A percentile compares a stretch with the other conserved stretches of the same genome.
These are phyloP conservation scores for Steinernema hermaphroditum DNA, from an alignment of 2,888 invertebrate genomes.

Conservation along the genomic window DNA sequence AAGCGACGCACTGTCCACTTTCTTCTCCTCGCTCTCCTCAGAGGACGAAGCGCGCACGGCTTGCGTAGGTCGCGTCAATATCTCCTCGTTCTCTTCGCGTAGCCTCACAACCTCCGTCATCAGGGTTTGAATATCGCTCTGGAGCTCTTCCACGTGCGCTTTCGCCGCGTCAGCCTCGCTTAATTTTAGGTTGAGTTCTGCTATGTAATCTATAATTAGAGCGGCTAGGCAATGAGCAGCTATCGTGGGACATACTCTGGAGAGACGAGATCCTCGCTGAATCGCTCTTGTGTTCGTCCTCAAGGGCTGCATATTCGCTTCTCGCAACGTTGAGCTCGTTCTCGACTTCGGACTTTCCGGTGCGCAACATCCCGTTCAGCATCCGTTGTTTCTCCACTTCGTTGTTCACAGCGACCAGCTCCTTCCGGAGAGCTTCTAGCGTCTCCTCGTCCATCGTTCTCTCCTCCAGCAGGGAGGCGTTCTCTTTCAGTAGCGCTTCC, in stretches of 20 bases:
- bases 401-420: slow-evolving; percentile 24
- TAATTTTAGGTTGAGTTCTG: neutral
- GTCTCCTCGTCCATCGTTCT: neutral
- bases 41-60: neutral
- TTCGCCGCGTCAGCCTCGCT: neutral
- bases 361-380: neutral
- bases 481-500: neutral
- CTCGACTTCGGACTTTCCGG: slow-evolving; percentile 26
- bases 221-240: neutral
- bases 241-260: neutral
- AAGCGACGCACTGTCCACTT: neutral
- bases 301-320: neutral
- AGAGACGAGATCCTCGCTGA: neutral
- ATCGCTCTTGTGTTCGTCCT: neutral
- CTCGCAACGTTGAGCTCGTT: slow-evolving; percentile 29
- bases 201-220: neutral
- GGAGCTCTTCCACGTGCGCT: neutral
- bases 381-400: neutral
- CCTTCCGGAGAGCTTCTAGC: slow-evolving; percentile 38
- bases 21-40: neutral
- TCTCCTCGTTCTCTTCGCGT: neutral
- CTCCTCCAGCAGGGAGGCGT: neutral
- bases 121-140: slow-evolving; percentile 11
- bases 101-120: slow-evolving; percentile 7
- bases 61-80: neutral